Evolutionary conservation across 2,797 vertebrate species (phyloP), one percentile per base, ranked within the genome.

Genomic region (Sandelia bainsii): DNA sequence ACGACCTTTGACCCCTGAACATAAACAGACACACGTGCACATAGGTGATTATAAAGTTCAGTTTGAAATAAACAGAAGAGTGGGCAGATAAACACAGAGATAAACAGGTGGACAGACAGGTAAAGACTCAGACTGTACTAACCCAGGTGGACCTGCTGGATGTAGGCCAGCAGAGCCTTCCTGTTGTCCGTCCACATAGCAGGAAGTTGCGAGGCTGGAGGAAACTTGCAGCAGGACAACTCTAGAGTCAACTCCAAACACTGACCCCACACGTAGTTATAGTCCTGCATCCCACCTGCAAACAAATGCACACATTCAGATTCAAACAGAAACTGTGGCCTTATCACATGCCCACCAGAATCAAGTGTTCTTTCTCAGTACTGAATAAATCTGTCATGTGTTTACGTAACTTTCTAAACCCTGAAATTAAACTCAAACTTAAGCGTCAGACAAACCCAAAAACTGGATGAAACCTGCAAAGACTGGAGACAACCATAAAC

Each of bases 281-380:
- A 98, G 88, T 99, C 98, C 92, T 99, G 97, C 97, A 99, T 99
- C 54, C 98, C 97, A 81, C 97, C 97, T 99, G 83, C 65, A 85
- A 48, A 78, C 27, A 81, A 73, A 39, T 57, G 69, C 20, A 51
- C 27, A 54, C 37, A 13, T 13, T 39, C 37, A 12, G 10, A 12
- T 13, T 39, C 12, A 39, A 32, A 39, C 37, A 37, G 37, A 6
- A 1, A 12, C 11, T 10, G 8, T 8, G 37, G 37, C 8, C 11
- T 37, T 16, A 42, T 16, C 14, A 9, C 14, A 5, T 5, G 10
- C 40, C 13, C 12, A 42, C 1, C 40, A 42, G 40, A 42, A 16
- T 13, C 40, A 37, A 13, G 40, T n/a, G n/a, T n/a, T n/a, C n/a
- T n/a, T n/a, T n/a, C n/a, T n/a, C n/a, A n/a, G n/a, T n/a, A n/a